phyloP scores from a whole-genome alignment of 2,797 vertebrate species.

The Sarcophilus harrisii region DNA sequence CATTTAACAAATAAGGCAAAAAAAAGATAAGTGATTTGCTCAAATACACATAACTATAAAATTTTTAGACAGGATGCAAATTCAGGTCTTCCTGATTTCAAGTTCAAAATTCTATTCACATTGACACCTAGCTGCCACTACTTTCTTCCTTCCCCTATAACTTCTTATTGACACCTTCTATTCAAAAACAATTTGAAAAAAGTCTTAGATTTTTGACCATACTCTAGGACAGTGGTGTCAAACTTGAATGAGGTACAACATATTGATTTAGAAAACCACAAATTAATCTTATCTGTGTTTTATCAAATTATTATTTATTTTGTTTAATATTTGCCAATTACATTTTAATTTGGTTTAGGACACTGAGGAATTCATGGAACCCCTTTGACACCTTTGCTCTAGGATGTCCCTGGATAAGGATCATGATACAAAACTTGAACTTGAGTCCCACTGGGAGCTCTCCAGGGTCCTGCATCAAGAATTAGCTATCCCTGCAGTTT shows the following conservation, averaged over 20 bases:
- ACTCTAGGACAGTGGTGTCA: background rate
- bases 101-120: background rate
- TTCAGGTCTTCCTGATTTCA: background rate
- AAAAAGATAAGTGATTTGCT: background rate
- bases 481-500: background rate
- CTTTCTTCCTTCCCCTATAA: background rate
- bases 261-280: background rate
- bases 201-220: background rate
- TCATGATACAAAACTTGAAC: background rate
- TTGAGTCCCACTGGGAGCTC: background rate
- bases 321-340: background rate
- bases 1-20: background rate
- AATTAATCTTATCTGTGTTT: background rate
- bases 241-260: background rate
- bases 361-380: background rate
- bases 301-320: background rate
- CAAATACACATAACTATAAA: background rate
- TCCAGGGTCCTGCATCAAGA: background rate
- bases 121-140: background rate
- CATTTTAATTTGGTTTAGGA: background rate
- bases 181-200: background rate
- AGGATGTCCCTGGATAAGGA: background rate
- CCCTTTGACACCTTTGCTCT: background rate
- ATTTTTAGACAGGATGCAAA: background rate
- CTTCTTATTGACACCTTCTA: background rate